phyloP scores from a whole-genome alignment of 2,797 vertebrate species.

The Neosalanx taihuensis region DNA sequence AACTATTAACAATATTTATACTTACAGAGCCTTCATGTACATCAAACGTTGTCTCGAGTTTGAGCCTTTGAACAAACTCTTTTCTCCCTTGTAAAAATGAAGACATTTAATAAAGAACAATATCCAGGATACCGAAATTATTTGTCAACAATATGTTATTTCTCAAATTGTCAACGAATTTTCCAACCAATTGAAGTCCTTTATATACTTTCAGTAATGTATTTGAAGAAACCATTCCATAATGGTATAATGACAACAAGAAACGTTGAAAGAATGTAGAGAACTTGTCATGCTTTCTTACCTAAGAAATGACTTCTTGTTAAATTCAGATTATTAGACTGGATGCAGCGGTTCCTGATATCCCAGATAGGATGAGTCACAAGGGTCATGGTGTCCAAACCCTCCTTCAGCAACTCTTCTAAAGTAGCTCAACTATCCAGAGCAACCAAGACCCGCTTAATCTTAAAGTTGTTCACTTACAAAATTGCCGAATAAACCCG shows the following conservation, averaged over 20 bases:
- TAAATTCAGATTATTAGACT: conserved; percentile 75
- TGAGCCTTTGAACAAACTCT: conserved; percentile 98
- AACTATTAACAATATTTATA: conserved; percentile 39
- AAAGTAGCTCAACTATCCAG: too few species aligned
- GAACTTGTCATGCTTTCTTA: conserved; percentile 53
- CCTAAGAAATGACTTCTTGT: conserved; percentile 82
- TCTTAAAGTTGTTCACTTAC: too few species aligned
- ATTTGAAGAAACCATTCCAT: not conserved
- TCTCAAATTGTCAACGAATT: too few species aligned
- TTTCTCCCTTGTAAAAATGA: conserved; percentile 79
- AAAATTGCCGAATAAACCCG: too few species aligned
- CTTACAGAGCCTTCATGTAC: conserved; percentile 98
- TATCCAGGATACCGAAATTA: too few species aligned
- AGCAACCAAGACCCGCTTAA: too few species aligned
- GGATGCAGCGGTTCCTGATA: conserved; percentile 79
- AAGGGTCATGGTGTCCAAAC: conserved; percentile 75
- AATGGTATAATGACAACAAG: not conserved
- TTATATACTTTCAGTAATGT: too few species aligned
- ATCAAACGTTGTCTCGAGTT: conserved; percentile 94
- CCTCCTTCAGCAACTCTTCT: too few species aligned
- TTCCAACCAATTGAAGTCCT: too few species aligned
- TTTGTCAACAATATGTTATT: too few species aligned
- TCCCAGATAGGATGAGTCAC: conserved; percentile 83
- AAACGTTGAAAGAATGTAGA: not conserved
- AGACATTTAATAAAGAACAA: too few species aligned